A percentile compares a stretch with the other conserved stretches of the same genome.
phyloP scores from a whole-genome alignment of 2,113 vertebrate species.

The Oenanthe melanoleuca region DNA sequence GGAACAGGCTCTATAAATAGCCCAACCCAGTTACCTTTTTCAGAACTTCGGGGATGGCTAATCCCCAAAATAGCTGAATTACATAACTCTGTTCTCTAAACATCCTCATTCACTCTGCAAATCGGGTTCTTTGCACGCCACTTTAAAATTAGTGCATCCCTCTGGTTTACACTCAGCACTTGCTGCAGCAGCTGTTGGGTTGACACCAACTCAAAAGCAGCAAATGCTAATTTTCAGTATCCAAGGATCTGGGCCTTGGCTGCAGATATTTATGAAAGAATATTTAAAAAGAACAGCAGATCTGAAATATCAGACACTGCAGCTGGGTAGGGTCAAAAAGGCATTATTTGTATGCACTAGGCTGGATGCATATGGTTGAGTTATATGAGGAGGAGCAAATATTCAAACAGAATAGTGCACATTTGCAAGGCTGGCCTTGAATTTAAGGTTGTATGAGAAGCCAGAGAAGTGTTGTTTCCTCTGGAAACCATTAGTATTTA shows the following conservation, averaged over 20 bases:
- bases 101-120: neutral
- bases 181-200: neutral
- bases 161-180: neutral
- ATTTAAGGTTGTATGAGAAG: neutral
- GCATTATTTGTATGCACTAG: neutral
- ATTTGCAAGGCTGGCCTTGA: neutral
- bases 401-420: neutral
- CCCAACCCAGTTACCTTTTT: slow-evolving; percentile 54
- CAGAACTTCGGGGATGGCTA: slow-evolving; percentile 27
- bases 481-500: neutral
- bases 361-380: neutral
- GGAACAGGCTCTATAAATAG: slow-evolving; percentile 37
- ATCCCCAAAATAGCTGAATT: slow-evolving; percentile 48
- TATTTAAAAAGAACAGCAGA: neutral
- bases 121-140: neutral
- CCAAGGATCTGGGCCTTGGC: neutral
- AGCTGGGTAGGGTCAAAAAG: neutral
- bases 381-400: neutral
- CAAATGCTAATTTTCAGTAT: neutral
- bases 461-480: neutral
- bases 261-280: neutral
- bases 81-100: slow-evolving; percentile 38
- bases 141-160: neutral
- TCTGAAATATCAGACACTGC: neutral
- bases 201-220: neutral